Evolutionary conservation across 1,140 invertebrate species (phyloP).

Genomic region (Bactericera cockerelli): DNA sequence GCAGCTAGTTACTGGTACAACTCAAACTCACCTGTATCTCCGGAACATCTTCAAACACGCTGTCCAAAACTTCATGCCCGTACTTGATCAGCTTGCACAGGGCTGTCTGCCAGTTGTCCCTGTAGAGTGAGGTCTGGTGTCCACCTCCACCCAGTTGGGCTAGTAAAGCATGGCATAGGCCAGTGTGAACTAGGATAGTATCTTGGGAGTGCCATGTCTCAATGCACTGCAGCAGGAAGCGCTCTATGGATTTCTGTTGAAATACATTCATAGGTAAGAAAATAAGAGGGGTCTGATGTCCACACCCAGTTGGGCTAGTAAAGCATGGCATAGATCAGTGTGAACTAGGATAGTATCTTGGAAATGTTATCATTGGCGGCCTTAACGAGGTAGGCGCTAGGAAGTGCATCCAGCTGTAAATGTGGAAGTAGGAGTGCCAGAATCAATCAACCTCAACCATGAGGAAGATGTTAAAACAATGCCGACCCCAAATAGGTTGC

Average conservation of each 20-base stretch:
- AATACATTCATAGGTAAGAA: not conserved
- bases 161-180: not conserved
- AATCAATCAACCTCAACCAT: not conserved
- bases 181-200: not conserved
- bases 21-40: constrained; percentile 2
- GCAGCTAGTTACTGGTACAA: no score
- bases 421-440: no score
- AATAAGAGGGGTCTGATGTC: not conserved
- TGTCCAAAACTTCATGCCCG: not conserved
- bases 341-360: not conserved
- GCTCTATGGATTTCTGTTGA: not conserved
- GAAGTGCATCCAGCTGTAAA: no score
- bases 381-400: not conserved
- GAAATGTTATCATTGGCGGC: not conserved
- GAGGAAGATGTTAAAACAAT: not conserved
- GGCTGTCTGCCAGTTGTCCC: not conserved
- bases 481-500: no score
- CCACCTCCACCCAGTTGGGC: not conserved
- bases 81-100: not conserved
- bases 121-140: not conserved
- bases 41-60: constrained; percentile 2
- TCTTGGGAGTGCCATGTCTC: not conserved
- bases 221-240: not conserved
- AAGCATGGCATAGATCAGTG: not conserved
- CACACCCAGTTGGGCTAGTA: not conserved